Evolutionary conservation across 2,888 invertebrate species (phyloP).

Genomic region (Ochropleura plecta): DNA sequence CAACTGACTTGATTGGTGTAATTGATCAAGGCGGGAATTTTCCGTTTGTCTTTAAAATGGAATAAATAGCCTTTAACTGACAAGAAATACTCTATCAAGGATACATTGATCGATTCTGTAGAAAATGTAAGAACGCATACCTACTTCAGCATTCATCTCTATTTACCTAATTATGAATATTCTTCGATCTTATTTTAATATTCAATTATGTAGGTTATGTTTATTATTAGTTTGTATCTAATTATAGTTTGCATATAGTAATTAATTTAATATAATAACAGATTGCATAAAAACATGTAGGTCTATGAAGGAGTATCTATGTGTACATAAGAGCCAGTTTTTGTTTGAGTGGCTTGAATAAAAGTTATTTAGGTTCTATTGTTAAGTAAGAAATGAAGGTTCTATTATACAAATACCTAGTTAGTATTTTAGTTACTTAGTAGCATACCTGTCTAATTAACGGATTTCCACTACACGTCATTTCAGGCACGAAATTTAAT

Average conservation of each 20-base stretch:
- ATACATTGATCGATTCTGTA: conserved; percentile 48
- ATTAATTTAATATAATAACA: no score
- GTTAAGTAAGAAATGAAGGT: conserved; percentile 20
- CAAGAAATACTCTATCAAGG: conserved; percentile 53
- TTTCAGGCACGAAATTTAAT: conserved; percentile 42
- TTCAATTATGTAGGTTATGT: background rate
- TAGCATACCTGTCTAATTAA: conserved; percentile 38
- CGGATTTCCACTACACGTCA: conserved; percentile 55
- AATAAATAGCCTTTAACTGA: conserved; percentile 57
- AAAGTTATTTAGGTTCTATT: background rate
- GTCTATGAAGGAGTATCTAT: conserved; percentile 1
- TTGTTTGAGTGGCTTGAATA: background rate
- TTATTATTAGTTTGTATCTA: no score
- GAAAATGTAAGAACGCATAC: background rate
- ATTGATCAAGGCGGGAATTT: conserved; percentile 85
- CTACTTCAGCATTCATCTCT: background rate
- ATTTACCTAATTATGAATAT: background rate
- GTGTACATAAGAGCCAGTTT: background rate
- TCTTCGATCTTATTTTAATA: background rate
- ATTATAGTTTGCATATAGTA: no score
- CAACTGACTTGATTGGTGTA: conserved; percentile 80
- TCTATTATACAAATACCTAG: background rate
- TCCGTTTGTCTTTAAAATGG: conserved; percentile 79
- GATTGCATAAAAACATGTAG: no score
- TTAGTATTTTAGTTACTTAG: conserved; percentile 1